Evolutionary conservation across 2,113 vertebrate genomes (phyloP), one percentile per base, ranked within the genome.

Genomic region (Bambusicola thoracicus): DNA sequence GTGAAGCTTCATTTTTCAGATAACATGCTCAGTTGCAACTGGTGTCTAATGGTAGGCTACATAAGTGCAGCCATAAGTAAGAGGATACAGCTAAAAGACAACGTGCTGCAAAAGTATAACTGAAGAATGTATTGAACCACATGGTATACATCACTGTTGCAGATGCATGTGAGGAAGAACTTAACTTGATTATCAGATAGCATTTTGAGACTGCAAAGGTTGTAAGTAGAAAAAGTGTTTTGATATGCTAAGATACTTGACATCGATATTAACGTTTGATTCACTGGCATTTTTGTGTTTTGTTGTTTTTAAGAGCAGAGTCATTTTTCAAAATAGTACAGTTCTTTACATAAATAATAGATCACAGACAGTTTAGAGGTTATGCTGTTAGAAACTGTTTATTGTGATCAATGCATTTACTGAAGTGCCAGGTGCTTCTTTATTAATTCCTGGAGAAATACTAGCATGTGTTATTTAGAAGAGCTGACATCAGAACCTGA

Each of bases 351-450:
- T 69, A 62, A 82, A 69, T 34, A 87, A 62, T 77, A 81, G 90
- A 85, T 66, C 58, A 67, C 59, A 81, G 55, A 62, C 49, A 84
- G 58, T 73, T 95, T 87, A 75, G 48, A 82, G 44, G 66, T 46
- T 77, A 40, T 6, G 25, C 32, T 63, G 13, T 77, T 94, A 85
- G 38, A 67, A 94, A 85, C 38, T 38, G 49, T 87, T 95, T 77
- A 87, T 80, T 59, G 70, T 93, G 78, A 90, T 94, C 91, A 81
- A 73, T 78, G 69, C 21, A 65, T 78, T 92, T 86, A 81, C 51
- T 89, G 81, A 93, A 96, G 89, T 94, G 89, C 62, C 93, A 94
- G 80, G 74, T 93, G 86, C 36, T 81, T 75, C 83, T 93, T 90
- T 78, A 84, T 77, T 58, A 78, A 92, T 81, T 53, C 20, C 58